Conservation (phyloP, 92 coral and sea anemone genomes). For the Siderastrea radians region DNA sequence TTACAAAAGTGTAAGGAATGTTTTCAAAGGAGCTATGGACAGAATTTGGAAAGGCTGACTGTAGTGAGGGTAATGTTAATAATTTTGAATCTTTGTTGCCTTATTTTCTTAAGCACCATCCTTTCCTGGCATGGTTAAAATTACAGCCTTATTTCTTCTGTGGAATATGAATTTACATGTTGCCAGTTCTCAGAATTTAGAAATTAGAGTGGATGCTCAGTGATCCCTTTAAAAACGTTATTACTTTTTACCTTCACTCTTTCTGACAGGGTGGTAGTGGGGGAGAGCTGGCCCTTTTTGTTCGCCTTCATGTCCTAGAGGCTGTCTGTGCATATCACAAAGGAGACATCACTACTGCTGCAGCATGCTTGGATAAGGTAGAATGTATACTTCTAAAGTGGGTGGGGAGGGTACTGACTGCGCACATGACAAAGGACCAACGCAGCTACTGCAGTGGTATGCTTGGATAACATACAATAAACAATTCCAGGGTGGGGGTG, state of each 20-base stretch:
- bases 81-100: too few relatives aligned
- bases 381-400: background rate
- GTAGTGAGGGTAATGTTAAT: slow-evolving; percentile 72
- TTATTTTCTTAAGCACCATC: too few relatives aligned
- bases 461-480: too few relatives aligned
- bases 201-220: too few relatives aligned
- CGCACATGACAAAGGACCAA: too few relatives aligned
- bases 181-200: too few relatives aligned
- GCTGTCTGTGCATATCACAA: slow-evolving; percentile 91
- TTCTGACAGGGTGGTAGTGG: slow-evolving; percentile 84
- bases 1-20: slow-evolving; percentile 84
- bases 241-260: background rate
- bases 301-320: slow-evolving; percentile 84
- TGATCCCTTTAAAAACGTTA: too few relatives aligned
- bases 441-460: too few relatives aligned
- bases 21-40: slow-evolving; percentile 92
- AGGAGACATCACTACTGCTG: slow-evolving; percentile 36
- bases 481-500: too few relatives aligned
- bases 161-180: too few relatives aligned
- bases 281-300: slow-evolving; percentile 88
- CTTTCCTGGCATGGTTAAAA: too few relatives aligned
- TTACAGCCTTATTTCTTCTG: background rate
- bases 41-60: slow-evolving; percentile 86
- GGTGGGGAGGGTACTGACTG: too few relatives aligned
- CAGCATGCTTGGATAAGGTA: slow-evolving; percentile 32